Base-by-base conservation (phyloP, 1,140 invertebrate species). In the Ceratosolen solmsi region DNA sequence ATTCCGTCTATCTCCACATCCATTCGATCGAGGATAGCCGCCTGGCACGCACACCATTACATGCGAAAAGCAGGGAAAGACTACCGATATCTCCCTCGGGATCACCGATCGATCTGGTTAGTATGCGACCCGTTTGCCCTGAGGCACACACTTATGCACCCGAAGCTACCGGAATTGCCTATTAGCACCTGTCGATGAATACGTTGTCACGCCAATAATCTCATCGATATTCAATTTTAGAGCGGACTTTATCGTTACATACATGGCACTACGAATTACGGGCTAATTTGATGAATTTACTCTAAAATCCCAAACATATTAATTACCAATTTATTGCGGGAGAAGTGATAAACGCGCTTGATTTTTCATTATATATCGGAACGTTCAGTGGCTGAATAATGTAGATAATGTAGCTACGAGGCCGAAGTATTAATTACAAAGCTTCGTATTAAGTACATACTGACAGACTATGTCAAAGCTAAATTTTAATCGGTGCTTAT, bases 161-260 rank as follows among this genome's bases (percentile, higher is more conserved):
- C 0, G 1, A 1, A 25, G 15, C 79, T 63, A 80, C 70, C 33
- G 54, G 30, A 49, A 81, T 81, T 58, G 73, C 33, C 33, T 33
- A 76, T 81, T 81, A 81, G 80, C 80, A 81, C 73, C 60, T 81
- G 63, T 76, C 72, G 41, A 25, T 15, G 13, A 11, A 41, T 9
- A 36, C 25, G 60, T 27, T 22, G 11, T 20, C 51, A 11, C 11
- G 70, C 49, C 71, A 51, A 73, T 51, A 74, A 80, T 80, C 30
- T 60, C 7, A 13, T 58, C 13, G 51, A 25, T 38, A 36, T 74
- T 20, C 11, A 63, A 27, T 63, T 63, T 5, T 2, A 63, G 58
- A n/a, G 2, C 68, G 20, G 5, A 27, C 36, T 3, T 15, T 15
- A 15, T 22, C 36, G 13, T 15, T 15, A 15, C 20, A 8, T 54